Evolutionary conservation across 2,797 vertebrate species (phyloP).

Genomic region (Channa striata): DNA sequence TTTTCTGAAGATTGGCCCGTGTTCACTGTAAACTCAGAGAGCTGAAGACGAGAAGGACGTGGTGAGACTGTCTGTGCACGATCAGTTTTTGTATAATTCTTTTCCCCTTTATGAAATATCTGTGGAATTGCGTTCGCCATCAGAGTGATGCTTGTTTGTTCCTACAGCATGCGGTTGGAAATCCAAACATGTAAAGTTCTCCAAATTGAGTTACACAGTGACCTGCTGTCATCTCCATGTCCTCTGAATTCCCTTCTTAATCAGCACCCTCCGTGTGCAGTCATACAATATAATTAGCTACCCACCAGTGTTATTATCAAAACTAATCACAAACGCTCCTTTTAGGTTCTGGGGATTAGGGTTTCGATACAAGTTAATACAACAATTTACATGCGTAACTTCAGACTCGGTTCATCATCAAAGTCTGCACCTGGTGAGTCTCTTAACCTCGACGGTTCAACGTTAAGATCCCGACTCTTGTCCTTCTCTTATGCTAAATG

Average conservation of each 20-base stretch:
- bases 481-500: constrained; percentile 66
- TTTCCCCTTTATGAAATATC: constrained; percentile 1
- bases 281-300: constrained; percentile 69
- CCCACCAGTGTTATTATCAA: constrained; percentile 60
- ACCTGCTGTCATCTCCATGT: constrained; percentile 60
- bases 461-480: constrained; percentile 49
- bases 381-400: constrained; percentile 15
- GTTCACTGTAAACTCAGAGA: constrained; percentile 30
- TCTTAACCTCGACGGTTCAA: constrained; percentile 58
- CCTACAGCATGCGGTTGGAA: constrained; percentile 23
- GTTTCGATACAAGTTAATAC: background rate
- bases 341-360: constrained; percentile 15
- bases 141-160: constrained; percentile 12
- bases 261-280: constrained; percentile 54
- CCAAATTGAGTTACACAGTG: constrained; percentile 51
- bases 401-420: constrained; percentile 33
- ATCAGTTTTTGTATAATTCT: background rate
- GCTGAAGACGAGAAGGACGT: background rate
- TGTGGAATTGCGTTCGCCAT: constrained; percentile 1
- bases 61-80: background rate
- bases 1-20: constrained; percentile 41
- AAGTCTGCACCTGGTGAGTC: constrained; percentile 42
- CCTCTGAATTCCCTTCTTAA: constrained; percentile 58
- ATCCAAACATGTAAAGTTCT: constrained; percentile 39
- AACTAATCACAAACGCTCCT: constrained; percentile 51